phyloP scores from a whole-genome alignment of 2,113 vertebrate genomes.

The Tupaia chinensis region DNA sequence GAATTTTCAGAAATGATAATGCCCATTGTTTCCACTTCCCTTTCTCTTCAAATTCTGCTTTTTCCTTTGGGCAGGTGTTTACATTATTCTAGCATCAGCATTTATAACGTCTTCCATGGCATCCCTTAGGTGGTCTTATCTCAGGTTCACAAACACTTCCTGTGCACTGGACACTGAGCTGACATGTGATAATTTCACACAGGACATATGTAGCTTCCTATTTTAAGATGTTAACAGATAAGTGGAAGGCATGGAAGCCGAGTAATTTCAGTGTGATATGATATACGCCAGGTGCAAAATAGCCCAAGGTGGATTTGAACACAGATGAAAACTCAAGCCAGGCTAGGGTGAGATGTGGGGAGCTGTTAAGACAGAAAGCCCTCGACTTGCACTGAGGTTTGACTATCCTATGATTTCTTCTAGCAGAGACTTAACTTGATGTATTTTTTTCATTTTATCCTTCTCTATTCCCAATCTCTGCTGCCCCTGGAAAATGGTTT shows the following conservation, averaged over 20 bases:
- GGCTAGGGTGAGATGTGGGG: fast-evolving
- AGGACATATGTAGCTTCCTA: background rate
- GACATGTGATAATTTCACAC: background rate
- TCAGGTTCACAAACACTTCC: background rate
- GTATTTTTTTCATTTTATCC: background rate
- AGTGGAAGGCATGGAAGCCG: background rate
- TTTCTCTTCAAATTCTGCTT: background rate
- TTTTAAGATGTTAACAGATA: background rate
- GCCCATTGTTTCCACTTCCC: background rate
- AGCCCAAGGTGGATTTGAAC: background rate
- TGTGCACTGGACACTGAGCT: background rate
- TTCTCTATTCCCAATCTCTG: too few relatives aligned
- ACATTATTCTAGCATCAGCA: background rate
- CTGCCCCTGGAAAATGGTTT: background rate
- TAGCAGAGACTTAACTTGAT: background rate
- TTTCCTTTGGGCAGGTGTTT: background rate
- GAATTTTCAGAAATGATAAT: background rate
- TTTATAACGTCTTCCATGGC: background rate
- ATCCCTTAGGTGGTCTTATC: background rate
- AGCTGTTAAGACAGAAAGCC: background rate
- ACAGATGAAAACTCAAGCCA: background rate
- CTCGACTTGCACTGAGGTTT: background rate
- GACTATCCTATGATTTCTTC: fast-evolving
- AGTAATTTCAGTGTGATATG: background rate
- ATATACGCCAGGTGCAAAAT: background rate